Evolutionary conservation across 2,888 invertebrate genomes (phyloP), one percentile per base, ranked within the genome.

Genomic region (Tachina grossa): DNA sequence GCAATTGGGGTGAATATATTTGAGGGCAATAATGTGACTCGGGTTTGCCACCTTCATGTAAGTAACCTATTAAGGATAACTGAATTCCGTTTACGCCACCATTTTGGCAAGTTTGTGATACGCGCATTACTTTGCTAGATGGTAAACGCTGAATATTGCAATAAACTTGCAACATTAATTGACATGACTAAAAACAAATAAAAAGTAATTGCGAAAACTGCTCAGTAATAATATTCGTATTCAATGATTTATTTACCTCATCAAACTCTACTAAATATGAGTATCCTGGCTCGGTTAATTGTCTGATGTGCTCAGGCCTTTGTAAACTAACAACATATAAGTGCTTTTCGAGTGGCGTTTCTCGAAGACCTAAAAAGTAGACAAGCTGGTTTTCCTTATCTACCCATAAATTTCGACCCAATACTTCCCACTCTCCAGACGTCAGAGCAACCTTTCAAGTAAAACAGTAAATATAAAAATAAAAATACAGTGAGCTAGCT

Each of bases 381-480:
- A 99, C 96, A 83, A 98, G 93, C 83, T 96, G 95, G 86, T 95
- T 94, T 5, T 94, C 91, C 85, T 95, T 95, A 92, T 99, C 98
- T 51, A 98, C 96, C 97, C 98, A 98, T 75, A 98, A 94, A 93
- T 96, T 96, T 85, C 95, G 94, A 43, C 96, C 96, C 89, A 97
- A 94, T 19, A 98, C 97, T 92, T 98, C 98, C 98, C 98, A 98
- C n/a, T 97, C 97, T 0, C 98, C 98, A 14, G 95, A 94, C 0
- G 98, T 98, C 88, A 98, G 93, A 0, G 96, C 95, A 45, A 96
- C 94, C 91, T 91, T 57, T n/a, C 71, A 39, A 31, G 31, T 31
- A 31, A 31, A 45, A 63, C 19, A 13, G 19, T 43, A 53, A 14
- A 80, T 22, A 61, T 13, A 93, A 66, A 66, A 6, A 31, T 31